phyloP scores from a whole-genome alignment of 1,140 invertebrate genomes.

The Drosophila arizonae region DNA sequence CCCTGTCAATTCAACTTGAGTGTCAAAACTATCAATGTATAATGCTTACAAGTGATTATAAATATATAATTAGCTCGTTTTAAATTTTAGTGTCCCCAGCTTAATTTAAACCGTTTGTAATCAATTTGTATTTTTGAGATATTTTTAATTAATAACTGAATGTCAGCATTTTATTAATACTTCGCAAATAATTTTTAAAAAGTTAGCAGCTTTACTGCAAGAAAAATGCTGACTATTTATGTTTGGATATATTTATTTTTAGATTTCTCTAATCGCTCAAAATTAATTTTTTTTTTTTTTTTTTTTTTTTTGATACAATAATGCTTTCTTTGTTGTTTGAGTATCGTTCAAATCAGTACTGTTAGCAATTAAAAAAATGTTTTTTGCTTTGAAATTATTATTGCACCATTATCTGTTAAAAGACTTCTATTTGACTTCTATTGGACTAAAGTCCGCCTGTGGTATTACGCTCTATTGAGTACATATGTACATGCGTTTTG shows the following conservation, averaged over 20 bases:
- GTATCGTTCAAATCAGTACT: constrained; percentile 54
- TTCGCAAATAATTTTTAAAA: constrained; percentile 10
- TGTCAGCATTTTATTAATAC: constrained; percentile 10
- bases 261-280: constrained; percentile 18
- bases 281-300: constrained; percentile 37
- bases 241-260: constrained; percentile 8
- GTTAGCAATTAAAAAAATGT: constrained; percentile 31
- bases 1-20: constrained; percentile 39
- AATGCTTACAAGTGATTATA: constrained; percentile 45
- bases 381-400: constrained; percentile 56
- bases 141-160: constrained; percentile 7
- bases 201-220: constrained; percentile 5
- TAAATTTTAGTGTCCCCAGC: constrained; percentile 22
- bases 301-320: constrained; percentile 42
- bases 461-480: constrained; percentile 27
- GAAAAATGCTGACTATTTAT: neutral
- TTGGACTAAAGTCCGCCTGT: constrained; percentile 30
- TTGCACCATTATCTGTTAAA: constrained; percentile 50
- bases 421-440: constrained; percentile 30
- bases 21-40: constrained; percentile 38
- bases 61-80: constrained; percentile 19
- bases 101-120: constrained; percentile 11
- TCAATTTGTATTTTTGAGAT: constrained; percentile 20
- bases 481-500: constrained; percentile 41
- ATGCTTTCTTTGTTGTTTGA: constrained; percentile 57